A percentile compares a stretch with the other conserved stretches of the same genome.
These are phyloP conservation scores for Lobophora halterata DNA, from an alignment of 2,888 invertebrate genomes.

Conservation along the genomic window DNA sequence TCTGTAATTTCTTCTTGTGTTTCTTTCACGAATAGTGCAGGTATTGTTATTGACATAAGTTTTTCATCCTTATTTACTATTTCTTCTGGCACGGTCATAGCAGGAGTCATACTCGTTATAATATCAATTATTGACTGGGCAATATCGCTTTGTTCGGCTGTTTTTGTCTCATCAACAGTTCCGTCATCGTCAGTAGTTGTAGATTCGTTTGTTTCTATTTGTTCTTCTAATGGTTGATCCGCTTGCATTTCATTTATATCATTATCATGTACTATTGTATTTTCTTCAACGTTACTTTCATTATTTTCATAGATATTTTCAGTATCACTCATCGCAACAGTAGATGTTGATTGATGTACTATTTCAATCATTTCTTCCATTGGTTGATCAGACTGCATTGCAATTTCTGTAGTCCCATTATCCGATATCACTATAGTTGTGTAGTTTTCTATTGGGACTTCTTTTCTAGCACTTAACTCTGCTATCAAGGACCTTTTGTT, in stretches of 20 bases:
- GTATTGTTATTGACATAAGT: constrained; percentile 12
- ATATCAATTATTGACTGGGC: constrained; percentile 8
- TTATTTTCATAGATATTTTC: constrained; percentile 1
- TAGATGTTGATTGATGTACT: not conserved
- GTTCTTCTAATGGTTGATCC: constrained; percentile 18
- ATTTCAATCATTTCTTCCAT: constrained; percentile 2
- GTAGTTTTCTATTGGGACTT: constrained; percentile 15
- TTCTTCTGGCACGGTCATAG: constrained; percentile 15
- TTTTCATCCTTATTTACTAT: constrained; percentile 15
- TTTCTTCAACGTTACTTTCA: constrained; percentile 10
- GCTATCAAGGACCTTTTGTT: constrained; percentile 36
- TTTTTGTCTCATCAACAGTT: constrained; percentile 1
- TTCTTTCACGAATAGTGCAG: constrained; percentile 8
- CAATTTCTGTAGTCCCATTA: constrained; percentile 2
- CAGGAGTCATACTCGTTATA: constrained; percentile 1
- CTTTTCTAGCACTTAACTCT: constrained; percentile 1
- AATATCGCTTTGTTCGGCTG: constrained; percentile 1
- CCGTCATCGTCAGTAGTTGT: constrained; percentile 6
- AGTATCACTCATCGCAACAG: not conserved
- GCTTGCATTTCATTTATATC: constrained; percentile 16
- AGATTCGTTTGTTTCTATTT: constrained; percentile 4
- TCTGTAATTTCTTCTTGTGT: constrained; percentile 5
- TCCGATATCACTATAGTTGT: constrained; percentile 18
- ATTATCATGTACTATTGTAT: constrained; percentile 2
- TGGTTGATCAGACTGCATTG: constrained; percentile 2